Base-by-base conservation (phyloP, 2,113 vertebrate genomes). In the Triplophysa tibetana region DNA sequence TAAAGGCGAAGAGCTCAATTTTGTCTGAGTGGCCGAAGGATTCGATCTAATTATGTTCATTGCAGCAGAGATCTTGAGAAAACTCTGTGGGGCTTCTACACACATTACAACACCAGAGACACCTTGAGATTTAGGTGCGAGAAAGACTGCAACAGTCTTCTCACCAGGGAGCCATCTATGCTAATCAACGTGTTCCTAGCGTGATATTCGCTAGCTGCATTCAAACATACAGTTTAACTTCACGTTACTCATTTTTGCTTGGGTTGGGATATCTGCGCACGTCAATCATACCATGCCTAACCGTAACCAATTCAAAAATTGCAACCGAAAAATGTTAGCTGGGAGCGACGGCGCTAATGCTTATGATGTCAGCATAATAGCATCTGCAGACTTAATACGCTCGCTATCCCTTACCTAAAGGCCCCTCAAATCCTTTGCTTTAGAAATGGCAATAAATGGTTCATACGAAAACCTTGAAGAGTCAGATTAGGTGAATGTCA, bases 81-180 rank as follows among this genome's bases (percentile, higher is more conserved):
- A 48, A 54, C 68, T 24, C 68, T 54, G 68, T 63, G 19, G 58
- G 68, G n/a, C 56, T 62, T 72, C 60, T 43, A 16, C 43, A 79
- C 68, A 54, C 60, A 52, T 70, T 79, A 50, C 68, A 63, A 38
- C 56, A 63, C 29, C 17, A 50, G 45, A 62, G 48, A 70, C 68
- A 72, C 68, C 58, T 79, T 54, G 78, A 70, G 68, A 64, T 70
- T 48, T 41, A 79, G 29, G 68, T 72, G 77, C 4, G 68, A 72
- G 77, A 64, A 79, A 62, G 58, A 72, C 14, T 52, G 48, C 16
- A 54, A 41, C 43, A 70, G 54, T 45, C 7, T 62, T 33, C 77
- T 50, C 76, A 70, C 24, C 77, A 50, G 67, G 77, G 56, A 52
- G 26, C 24, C 19, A 6, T 17, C 26, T 50, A 52, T 19, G 17